phyloP scores from a whole-genome alignment of 2,888 invertebrate genomes.

The Hoplodrina ambigua region DNA sequence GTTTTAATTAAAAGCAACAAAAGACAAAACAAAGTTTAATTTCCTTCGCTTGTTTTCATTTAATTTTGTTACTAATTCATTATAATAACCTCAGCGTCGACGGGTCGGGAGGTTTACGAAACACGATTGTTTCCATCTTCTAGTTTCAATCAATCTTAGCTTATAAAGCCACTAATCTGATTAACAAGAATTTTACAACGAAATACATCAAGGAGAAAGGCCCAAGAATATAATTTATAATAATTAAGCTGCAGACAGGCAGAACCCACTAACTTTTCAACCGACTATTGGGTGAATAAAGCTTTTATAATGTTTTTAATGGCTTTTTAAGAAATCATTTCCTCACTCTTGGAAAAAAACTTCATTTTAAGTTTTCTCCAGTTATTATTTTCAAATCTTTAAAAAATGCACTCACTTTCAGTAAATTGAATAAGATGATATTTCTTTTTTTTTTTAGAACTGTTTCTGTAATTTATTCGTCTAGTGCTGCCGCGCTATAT shows the following conservation, averaged over 20 bases:
- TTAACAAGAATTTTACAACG: conserved; percentile 32
- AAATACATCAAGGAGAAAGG: conserved; percentile 27
- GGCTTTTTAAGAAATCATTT: too few species aligned
- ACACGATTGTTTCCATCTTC: conserved; percentile 42
- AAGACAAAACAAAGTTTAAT: conserved; percentile 37
- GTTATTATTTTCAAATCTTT: background rate
- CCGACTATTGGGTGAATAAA: background rate
- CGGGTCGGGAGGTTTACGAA: conserved; percentile 33
- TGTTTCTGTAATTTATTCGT: too few species aligned
- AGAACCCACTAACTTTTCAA: background rate
- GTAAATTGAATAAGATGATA: background rate
- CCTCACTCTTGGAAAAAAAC: background rate
- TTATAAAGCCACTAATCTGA: conserved; percentile 41
- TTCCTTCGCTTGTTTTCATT: conserved; percentile 48
- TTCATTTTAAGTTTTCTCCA: background rate
- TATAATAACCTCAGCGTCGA: conserved; percentile 41
- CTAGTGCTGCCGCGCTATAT: background rate
- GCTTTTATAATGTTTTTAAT: too few species aligned
- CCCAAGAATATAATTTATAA: conserved; percentile 32
- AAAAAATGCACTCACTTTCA: background rate
- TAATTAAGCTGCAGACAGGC: conserved; percentile 9
- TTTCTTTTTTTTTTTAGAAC: too few species aligned
- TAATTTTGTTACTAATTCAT: conserved; percentile 50
- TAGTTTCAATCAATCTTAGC: conserved; percentile 50
- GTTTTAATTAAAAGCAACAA: conserved; percentile 43